phyloP scores from a whole-genome alignment of 2,113 vertebrate genomes.

The Labrus mixtus region DNA sequence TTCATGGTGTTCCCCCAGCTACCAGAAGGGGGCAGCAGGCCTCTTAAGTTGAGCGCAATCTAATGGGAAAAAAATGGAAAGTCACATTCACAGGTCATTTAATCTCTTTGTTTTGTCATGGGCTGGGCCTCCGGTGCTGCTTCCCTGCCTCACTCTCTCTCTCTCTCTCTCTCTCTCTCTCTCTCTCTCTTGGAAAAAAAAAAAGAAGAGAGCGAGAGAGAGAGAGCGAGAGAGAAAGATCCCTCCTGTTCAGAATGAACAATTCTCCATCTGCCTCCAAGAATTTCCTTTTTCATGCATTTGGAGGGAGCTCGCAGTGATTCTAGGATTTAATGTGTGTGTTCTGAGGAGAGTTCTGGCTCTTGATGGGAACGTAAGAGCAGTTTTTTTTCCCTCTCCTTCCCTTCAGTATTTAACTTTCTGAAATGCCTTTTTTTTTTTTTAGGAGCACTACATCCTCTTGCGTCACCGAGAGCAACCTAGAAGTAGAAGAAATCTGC shows the following conservation, averaged over 20 bases:
- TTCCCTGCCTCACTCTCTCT: slow-evolving; percentile 43
- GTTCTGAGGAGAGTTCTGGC: slow-evolving; percentile 43
- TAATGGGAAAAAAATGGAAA: slow-evolving; percentile 59
- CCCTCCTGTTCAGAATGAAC: slow-evolving; percentile 48
- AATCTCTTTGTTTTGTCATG: slow-evolving; percentile 80
- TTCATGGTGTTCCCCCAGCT: slow-evolving; percentile 1
- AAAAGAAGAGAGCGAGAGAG: slow-evolving; percentile 19
- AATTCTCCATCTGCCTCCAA: slow-evolving; percentile 62
- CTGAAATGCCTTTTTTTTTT: slow-evolving; percentile 28
- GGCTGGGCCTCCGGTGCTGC: slow-evolving; percentile 73
- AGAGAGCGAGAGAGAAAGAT: slow-evolving; percentile 4
- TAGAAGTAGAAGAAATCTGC: slow-evolving; percentile 52
- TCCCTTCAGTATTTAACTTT: slow-evolving; percentile 30
- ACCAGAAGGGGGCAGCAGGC: slow-evolving; percentile 81
- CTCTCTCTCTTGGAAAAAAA: not conserved
- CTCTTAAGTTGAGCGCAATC: slow-evolving; percentile 55
- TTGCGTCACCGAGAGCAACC: slow-evolving; percentile 41
- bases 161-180: slow-evolving; percentile 18
- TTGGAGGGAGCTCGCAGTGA: slow-evolving; percentile 43
- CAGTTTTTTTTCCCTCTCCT: slow-evolving; percentile 15
- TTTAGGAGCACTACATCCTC: slow-evolving; percentile 1
- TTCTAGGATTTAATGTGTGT: slow-evolving; percentile 64
- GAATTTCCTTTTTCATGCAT: slow-evolving; percentile 58
- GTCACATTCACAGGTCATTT: slow-evolving; percentile 84
- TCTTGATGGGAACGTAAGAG: slow-evolving; percentile 21